These are phyloP conservation scores for Leucoptera coffeella DNA, from an alignment of 2,888 invertebrate species.

Conservation along the genomic window DNA sequence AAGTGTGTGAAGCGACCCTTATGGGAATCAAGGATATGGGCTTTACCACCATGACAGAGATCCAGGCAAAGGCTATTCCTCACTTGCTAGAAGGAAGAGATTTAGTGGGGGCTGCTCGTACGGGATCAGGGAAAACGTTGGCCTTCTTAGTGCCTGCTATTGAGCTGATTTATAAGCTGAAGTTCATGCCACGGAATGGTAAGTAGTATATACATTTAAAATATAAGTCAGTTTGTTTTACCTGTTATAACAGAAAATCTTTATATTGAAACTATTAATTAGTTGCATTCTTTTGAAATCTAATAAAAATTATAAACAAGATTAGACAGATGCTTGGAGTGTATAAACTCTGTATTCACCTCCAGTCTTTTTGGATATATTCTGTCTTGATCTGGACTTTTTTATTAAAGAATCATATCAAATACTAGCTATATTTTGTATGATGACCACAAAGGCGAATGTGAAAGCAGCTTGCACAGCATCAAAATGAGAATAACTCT, in stretches of 20 bases:
- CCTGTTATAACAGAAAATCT: too few species aligned
- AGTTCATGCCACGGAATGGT: constrained; percentile 92
- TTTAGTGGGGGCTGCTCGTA: constrained; percentile 90
- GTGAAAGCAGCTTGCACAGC: constrained; percentile 41
- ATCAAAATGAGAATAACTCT: too few species aligned
- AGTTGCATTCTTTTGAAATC: too few species aligned
- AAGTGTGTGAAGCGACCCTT: constrained; percentile 76
- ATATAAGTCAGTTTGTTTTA: too few species aligned
- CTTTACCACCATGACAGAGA: constrained; percentile 91
- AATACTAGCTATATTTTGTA: too few species aligned
- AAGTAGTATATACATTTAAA: constrained; percentile 11
- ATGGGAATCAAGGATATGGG: constrained; percentile 87
- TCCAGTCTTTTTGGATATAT: too few species aligned
- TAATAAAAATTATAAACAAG: too few species aligned
- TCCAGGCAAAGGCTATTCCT: constrained; percentile 86
- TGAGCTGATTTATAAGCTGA: constrained; percentile 82
- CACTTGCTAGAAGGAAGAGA: constrained; percentile 87
- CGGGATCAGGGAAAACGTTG: constrained; percentile 94
- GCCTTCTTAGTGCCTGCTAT: constrained; percentile 95
- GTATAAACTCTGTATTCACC: too few species aligned
- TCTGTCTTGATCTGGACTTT: too few species aligned
- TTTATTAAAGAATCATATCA: too few species aligned
- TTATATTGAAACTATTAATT: too few species aligned
- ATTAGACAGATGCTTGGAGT: too few species aligned
- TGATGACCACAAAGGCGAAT: constrained; percentile 62